Base-by-base conservation (phyloP, 2,797 vertebrate genomes). In the Notolepis coatsorum region DNA sequence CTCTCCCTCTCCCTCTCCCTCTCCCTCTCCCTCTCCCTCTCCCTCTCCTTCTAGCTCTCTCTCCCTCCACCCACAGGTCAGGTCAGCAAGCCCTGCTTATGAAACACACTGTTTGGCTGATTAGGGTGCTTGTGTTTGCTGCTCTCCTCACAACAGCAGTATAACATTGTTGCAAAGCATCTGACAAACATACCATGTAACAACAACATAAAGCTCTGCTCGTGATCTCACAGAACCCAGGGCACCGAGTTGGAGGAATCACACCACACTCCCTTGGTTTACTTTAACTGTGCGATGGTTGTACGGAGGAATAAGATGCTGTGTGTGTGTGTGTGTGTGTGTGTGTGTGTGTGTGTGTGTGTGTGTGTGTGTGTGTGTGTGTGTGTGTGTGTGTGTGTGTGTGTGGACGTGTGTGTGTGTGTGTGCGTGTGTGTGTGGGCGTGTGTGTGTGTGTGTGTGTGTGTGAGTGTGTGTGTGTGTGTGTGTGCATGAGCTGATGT, bases 51-150 rank as follows among this genome's bases (percentile, higher is more conserved):
- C 50, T n/a, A n/a, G n/a, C 68, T 50, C 56, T 38, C 53, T 49
- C 56, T 55, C 49, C 15, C 50, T 12, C 17, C 67, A 60, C 62
- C 68, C 7, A 6, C 57, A 55, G 77, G 71, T 81, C 84, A 68
- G 65, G 72, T 48, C 27, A 71, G 69, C 52, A 60, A 4, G 71
- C 60, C 2, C 20, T 35, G 28, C 8, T 75, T 65, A 65, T 7
- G 53, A 69, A 79, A 71, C 66, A 73, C 73, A 68, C 37, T 58
- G 33, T n/a, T 27, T 68, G n/a, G 12, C 55, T 66, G 39, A 75
- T 73, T 53, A 53, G 38, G 67, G 52, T 46, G 2, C 41, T 68
- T 51, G 60, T 33, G 60, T 25, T n/a, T 57, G 43, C 45, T 42
- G n/a, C 30, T 61, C 3, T 23, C 49, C 45, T 52, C 6, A 30